These are phyloP conservation scores for Poeciliopsis turrubarensis DNA, from an alignment of 2,113 vertebrate species.

Conservation along the genomic window DNA sequence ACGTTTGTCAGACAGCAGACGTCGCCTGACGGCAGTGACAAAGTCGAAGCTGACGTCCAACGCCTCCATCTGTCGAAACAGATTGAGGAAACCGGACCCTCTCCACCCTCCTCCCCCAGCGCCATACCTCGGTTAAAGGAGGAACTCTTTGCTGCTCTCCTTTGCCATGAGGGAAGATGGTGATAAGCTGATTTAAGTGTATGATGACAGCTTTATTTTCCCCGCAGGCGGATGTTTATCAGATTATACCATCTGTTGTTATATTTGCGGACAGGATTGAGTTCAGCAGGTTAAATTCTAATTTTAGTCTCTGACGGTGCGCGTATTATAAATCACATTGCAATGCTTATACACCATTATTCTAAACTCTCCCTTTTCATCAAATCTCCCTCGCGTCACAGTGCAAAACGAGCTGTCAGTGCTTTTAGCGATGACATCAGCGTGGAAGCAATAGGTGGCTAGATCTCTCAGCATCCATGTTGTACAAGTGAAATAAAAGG, in stretches of 20 bases:
- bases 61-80: constrained; percentile 41
- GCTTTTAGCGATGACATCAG: neutral
- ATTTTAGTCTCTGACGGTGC: constrained; percentile 20
- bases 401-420: constrained; percentile 2
- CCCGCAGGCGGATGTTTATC: constrained; percentile 26
- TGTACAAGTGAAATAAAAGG: neutral
- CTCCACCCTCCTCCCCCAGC: constrained; percentile 11
- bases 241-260: constrained; percentile 27
- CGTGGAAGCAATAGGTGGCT: neutral
- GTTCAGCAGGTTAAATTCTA: constrained; percentile 19
- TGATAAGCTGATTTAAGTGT: constrained; percentile 39
- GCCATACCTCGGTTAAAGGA: constrained; percentile 54
- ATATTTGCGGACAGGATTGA: constrained; percentile 23
- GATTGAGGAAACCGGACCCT: constrained; percentile 50
- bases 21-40: constrained; percentile 29
- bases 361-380: neutral
- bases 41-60: constrained; percentile 31
- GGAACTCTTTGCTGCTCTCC: constrained; percentile 33
- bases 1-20: constrained; percentile 32
- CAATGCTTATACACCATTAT: neutral
- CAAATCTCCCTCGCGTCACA: neutral
- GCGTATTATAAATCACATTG: too few relatives aligned
- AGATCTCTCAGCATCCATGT: constrained; percentile 2
- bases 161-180: constrained; percentile 35
- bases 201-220: constrained; percentile 53